Evolutionary conservation across 2,888 invertebrate genomes (phyloP), one percentile per base, ranked within the genome.

Genomic region (Pristionchus arcanus): DNA sequence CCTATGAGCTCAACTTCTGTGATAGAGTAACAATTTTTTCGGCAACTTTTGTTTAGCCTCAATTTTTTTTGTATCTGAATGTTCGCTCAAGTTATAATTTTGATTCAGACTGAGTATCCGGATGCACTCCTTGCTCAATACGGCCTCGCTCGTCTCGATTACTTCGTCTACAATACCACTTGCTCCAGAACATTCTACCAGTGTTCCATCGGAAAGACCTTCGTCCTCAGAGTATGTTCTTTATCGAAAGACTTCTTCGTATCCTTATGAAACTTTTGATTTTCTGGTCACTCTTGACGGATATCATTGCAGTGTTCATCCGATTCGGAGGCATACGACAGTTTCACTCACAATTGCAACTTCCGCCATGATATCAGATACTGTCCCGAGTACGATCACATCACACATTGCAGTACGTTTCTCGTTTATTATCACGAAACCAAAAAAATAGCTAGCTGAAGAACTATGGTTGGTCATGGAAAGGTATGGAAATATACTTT

Each of bases 341-440:
- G 92, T 31, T 91, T 91, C 21, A 95, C 94, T 0, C 91, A 91
- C 53, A 94, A 93, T 77, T 95, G 95, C 91, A 95, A 95, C 83
- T 94, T 93, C 91, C 91, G 91, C 83, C 92, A 93, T 81, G 93
- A 94, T 31, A 93, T 94, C 11, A 92, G 92, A 85, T 90, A 93
- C 77, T 95, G 95, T 90, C 94, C 94, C 16, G 94, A 95, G 81
- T 95, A 94, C 91, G 94, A 95, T 90, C 94, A 94, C 88, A 93
- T 95, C 68, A 91, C 93, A 90, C 94, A 94, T 90, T 95, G 95
- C 92, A 93, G 94, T 94, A 66, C 92, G 94, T 94, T n/a, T 2
- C 49, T 15, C 28, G 1, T 68, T 68, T 68, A 68, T 28, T 28
- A 5, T 28, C 19, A 28, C 25, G 68, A n/a, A 25, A 68, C 13